Base-by-base conservation (phyloP, 2,113 vertebrate species). In the Accipiter virgatus region DNA sequence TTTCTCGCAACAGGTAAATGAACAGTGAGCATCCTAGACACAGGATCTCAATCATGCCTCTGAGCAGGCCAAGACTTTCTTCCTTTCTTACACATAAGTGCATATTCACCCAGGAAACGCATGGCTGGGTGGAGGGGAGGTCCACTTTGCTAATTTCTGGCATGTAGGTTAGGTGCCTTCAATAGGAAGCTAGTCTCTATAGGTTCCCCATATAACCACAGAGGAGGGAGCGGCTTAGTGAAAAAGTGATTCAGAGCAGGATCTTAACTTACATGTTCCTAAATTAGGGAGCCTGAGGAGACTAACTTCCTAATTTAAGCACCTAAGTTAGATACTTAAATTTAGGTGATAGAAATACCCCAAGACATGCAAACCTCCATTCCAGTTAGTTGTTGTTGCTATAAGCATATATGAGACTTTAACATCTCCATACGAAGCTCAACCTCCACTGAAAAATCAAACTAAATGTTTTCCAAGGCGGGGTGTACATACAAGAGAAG, bases 1-100 rank as follows among this genome's bases (percentile, higher is more conserved):
- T 93, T 99, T 99, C 97, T 97, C 99, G 1, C 99, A 99, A 90
- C 99, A 99, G 98, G 99, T 99, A 97, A 95, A 84, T 55, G 48
- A 71, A 83, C 26, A 55, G 50, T n/a, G 42, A 79, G 9, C 53
- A 47, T 83, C 72, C 26, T 40, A 27, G 42, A 42, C 13, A 13
- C 10, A 9, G 34, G 18, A 23, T 81, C 45, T 59, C 70, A n/a
- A 0, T 85, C 83, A 83, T 23, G 11, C 12, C 15, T 84, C 85
- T 52, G 53, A 81, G 67, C 31, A 78, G n/a, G 16, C 16, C 34
- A 42, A n/a, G 16, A 16, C 21, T 92, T 18, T 50, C 29, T 52
- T 94, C 25, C 36, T 75, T 19, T 36, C 10, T 63, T 42, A 62
- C 11, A 23, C 25, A 25, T 12, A 9, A 3, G 17, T 48, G 31